A percentile compares a stretch with the other conserved stretches of the same genome.
Evolutionary conservation across 2,113 vertebrate species (phyloP).

Genomic region (Bujurquina vittata): DNA sequence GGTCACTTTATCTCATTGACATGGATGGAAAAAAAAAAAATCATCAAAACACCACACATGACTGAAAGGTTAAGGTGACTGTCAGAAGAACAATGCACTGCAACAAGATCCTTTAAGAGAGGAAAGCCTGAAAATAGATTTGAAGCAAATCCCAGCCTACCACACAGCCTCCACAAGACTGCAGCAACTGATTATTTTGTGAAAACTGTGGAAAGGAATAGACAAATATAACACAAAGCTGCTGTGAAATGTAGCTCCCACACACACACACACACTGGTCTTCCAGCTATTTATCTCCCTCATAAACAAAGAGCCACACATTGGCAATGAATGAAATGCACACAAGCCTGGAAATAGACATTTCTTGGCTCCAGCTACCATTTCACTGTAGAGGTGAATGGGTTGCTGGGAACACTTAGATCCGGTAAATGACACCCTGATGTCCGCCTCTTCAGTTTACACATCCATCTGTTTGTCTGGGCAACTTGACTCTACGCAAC

Average conservation of each 20-base stretch:
- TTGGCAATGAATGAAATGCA: slow-evolving; percentile 35
- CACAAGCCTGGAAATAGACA: slow-evolving; percentile 36
- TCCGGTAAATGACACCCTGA: slow-evolving; percentile 18
- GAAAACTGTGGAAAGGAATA: slow-evolving; percentile 12
- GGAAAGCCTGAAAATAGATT: slow-evolving; percentile 42
- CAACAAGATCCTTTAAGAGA: not conserved
- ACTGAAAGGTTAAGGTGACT: slow-evolving; percentile 18
- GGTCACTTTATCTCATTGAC: slow-evolving; percentile 1
- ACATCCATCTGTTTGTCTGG: slow-evolving; percentile 17
- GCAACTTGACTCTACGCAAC: not conserved
- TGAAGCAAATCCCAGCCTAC: slow-evolving; percentile 30
- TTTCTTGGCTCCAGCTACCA: slow-evolving; percentile 33
- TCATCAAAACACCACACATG: not conserved
- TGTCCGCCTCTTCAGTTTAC: slow-evolving; percentile 16
- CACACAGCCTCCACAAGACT: not conserved
- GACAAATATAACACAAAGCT: slow-evolving; percentile 53
- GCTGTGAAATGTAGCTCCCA: slow-evolving; percentile 7
- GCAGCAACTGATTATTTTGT: slow-evolving; percentile 7
- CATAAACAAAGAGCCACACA: slow-evolving; percentile 55
- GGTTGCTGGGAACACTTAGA: slow-evolving; percentile 44
- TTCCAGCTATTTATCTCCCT: slow-evolving; percentile 45
- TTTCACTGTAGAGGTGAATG: slow-evolving; percentile 39
- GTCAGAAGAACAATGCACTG: not conserved
- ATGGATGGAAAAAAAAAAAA: not conserved
- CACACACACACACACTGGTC: slow-evolving; percentile 37